These are phyloP conservation scores for Orchesellides sinensis DNA, from an alignment of 2,888 invertebrate species.

Conservation along the genomic window DNA sequence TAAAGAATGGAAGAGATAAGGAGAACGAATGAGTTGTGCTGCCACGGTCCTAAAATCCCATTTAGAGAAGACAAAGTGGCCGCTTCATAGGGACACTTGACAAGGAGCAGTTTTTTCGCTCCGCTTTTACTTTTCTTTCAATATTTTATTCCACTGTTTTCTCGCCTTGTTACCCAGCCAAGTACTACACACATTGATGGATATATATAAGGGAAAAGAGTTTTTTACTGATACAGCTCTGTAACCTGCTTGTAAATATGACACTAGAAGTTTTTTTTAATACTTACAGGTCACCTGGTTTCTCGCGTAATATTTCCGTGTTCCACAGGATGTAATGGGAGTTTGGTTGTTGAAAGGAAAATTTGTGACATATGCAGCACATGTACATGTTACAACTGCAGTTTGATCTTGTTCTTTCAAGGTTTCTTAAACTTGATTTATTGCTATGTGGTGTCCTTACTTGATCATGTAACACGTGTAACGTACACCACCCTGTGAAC, in stretches of 20 bases:
- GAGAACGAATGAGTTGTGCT: slow-evolving; percentile 38
- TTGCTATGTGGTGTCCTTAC: too few species aligned
- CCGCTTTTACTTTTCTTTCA: slow-evolving; percentile 26
- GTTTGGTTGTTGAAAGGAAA: background rate
- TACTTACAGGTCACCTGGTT: slow-evolving; percentile 16
- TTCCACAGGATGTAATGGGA: too few species aligned
- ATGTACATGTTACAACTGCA: slow-evolving; percentile 11
- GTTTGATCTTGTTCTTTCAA: slow-evolving; percentile 10
- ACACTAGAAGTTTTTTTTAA: background rate
- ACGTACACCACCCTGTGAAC: too few species aligned
- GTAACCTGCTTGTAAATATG: background rate
- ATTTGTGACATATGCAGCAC: slow-evolving; percentile 19
- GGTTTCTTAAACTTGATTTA: slow-evolving; percentile 8
- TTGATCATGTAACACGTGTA: too few species aligned
- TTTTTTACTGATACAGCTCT: background rate
- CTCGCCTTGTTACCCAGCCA: background rate
- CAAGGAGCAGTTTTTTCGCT: slow-evolving; percentile 25
- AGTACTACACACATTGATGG: background rate
- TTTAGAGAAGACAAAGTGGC: slow-evolving; percentile 44
- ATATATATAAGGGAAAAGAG: background rate
- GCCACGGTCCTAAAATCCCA: slow-evolving; percentile 41
- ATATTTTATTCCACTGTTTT: slow-evolving; percentile 32
- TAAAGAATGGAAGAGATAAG: slow-evolving; percentile 43
- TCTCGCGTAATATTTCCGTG: too few species aligned
- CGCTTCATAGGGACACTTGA: slow-evolving; percentile 38